phyloP scores from a whole-genome alignment of 2,888 invertebrate species.

The Sarcophaga caerulescens region DNA sequence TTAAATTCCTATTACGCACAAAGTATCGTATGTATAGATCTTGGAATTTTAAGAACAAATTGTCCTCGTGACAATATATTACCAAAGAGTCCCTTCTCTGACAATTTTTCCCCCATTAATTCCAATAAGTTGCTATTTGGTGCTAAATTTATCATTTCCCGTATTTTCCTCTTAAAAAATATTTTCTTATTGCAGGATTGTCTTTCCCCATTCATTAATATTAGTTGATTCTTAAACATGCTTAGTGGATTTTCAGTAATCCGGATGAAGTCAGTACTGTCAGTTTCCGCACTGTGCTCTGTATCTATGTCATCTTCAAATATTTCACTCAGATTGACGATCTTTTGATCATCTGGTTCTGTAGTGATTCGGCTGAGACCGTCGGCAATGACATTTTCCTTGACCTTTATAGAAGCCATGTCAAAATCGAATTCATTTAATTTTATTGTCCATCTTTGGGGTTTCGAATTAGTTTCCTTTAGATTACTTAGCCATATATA shows the following conservation, averaged over 20 bases:
- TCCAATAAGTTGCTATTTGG: constrained; percentile 15
- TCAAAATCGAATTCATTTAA: constrained; percentile 46
- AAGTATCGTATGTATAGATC: constrained; percentile 4
- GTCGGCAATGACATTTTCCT: constrained; percentile 53
- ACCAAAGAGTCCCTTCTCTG: constrained; percentile 14
- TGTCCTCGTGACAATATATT: background rate
- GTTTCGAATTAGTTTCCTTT: constrained; percentile 41
- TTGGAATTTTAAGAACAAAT: constrained; percentile 15
- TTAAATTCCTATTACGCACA: constrained; percentile 16
- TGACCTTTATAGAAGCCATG: constrained; percentile 39
- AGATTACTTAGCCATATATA: constrained; percentile 9
- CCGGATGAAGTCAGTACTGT: constrained; percentile 6
- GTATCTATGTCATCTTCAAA: constrained; percentile 45
- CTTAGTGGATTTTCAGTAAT: background rate
- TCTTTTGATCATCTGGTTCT: constrained; percentile 16
- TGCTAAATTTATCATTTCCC: constrained; percentile 1
- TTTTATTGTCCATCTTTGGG: constrained; percentile 46
- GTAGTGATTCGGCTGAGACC: constrained; percentile 24
- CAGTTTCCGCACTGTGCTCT: constrained; percentile 41
- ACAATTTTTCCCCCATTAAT: constrained; percentile 14
- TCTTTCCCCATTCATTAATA: background rate
- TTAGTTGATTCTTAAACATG: constrained; percentile 1
- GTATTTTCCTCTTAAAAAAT: constrained; percentile 20
- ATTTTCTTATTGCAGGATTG: constrained; percentile 25
- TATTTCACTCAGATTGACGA: constrained; percentile 34